phyloP scores from a whole-genome alignment of 2,888 invertebrate genomes.

The Herminia tarsipennalis region DNA sequence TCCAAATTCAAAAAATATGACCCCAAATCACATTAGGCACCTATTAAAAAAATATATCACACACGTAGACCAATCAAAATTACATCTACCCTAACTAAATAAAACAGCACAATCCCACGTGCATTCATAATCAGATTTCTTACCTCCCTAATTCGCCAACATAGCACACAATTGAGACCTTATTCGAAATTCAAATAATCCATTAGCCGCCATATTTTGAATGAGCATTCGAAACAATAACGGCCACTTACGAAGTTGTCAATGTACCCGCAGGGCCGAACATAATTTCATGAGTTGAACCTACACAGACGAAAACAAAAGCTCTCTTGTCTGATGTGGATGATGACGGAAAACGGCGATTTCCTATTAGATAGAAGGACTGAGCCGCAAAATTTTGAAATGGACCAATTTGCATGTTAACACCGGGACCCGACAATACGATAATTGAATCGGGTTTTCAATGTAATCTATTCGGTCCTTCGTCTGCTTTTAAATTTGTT shows the following conservation, averaged over 20 bases:
- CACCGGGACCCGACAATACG: conserved; percentile 60
- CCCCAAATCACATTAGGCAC: too few species aligned
- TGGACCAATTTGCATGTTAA: conserved; percentile 80
- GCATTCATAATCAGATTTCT: conserved; percentile 9
- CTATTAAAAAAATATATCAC: not conserved
- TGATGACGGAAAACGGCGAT: conserved; percentile 74
- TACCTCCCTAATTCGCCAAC: conserved; percentile 11
- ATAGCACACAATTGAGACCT: conserved; percentile 4
- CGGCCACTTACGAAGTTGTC: conserved; percentile 38
- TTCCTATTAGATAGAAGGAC: conserved; percentile 70
- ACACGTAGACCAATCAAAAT: too few species aligned
- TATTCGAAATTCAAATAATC: conserved; percentile 26
- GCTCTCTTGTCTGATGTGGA: conserved; percentile 56
- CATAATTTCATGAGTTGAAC: conserved; percentile 67
- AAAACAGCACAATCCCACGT: conserved; percentile 1
- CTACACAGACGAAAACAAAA: conserved; percentile 69
- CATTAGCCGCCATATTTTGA: conserved; percentile 35
- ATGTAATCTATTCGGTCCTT: conserved; percentile 64
- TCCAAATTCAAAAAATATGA: too few species aligned
- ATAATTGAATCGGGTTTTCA: conserved; percentile 71
- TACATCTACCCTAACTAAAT: not conserved
- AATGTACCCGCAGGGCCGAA: conserved; percentile 38
- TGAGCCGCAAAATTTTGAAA: conserved; percentile 68
- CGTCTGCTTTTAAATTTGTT: conserved; percentile 62
- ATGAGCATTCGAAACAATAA: conserved; percentile 37